Evolutionary conservation across 2,888 invertebrate species (phyloP), one percentile per base, ranked within the genome.

Genomic region (Spodoptera littoralis): DNA sequence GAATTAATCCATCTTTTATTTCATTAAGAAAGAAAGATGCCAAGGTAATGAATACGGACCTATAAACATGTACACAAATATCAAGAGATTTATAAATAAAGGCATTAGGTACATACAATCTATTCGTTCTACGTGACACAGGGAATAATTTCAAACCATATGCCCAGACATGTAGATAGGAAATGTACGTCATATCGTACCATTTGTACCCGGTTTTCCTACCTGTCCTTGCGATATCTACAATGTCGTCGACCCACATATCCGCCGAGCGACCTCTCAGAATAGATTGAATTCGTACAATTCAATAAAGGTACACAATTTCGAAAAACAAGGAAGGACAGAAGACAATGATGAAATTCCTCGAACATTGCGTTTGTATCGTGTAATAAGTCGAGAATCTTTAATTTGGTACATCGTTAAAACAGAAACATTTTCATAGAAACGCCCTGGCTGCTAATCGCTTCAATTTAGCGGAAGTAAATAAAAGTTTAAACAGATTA

Each of bases 401-500:
- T 83, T 79, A 80, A 84, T 84, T 83, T 80, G 66, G 61, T 69
- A 82, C 84, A 78, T 76, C 74, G 76, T 72, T 84, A 76, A 81
- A 85, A 86, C 85, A 82, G 80, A 73, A 83, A 77, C 77, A 82
- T 82, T 86, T 81, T 71, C 75, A 69, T 76, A 75, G 77, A 84
- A 83, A 84, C 81, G 84, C 84, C 80, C 76, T 62, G 82, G 81
- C 85, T 82, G 86, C 86, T 92, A 92, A 93, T 92, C 90, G 85
- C 84, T 83, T 83, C 88, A 91, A 92, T 92, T 92, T 88, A 78
- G 85, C 86, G 87, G 84, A 88, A 89, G 87, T 92, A 92, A 93
- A 93, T 92, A 93, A 93, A 93, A 94, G 91, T 93, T 92, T 91
- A 92, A 90, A 92, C 89, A 91, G 92, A 93, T 93, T 92, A 92